Evolutionary conservation across 2,113 vertebrate genomes (phyloP).

Genomic region (Podarcis raffonei): DNA sequence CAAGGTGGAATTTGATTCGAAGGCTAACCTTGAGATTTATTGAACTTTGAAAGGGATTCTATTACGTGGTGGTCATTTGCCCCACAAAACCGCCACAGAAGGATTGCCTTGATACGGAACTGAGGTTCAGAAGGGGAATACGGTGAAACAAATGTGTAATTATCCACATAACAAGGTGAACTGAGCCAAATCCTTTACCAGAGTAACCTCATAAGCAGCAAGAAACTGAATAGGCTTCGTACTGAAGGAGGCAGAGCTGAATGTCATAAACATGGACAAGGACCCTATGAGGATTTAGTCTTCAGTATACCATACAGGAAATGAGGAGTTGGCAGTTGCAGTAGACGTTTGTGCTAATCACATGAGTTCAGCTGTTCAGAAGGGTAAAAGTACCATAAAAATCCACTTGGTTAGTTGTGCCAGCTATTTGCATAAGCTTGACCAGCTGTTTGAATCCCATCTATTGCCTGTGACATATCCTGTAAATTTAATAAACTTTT

Average conservation of each 20-base stretch:
- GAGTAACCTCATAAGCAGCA: background rate
- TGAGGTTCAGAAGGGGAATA: background rate
- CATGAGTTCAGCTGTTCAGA: background rate
- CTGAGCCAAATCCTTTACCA: background rate
- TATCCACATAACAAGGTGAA: background rate
- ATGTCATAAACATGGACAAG: background rate
- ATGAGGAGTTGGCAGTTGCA: background rate
- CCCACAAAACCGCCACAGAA: background rate
- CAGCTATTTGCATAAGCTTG: background rate
- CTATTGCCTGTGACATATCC: background rate
- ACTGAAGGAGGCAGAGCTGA: background rate
- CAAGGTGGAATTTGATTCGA: background rate
- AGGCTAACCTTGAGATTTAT: background rate
- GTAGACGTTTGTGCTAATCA: background rate
- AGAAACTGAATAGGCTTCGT: background rate
- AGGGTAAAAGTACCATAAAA: background rate
- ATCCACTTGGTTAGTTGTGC: background rate
- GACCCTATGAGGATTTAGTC: background rate
- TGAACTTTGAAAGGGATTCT: background rate
- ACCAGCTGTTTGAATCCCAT: background rate
- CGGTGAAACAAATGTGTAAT: background rate
- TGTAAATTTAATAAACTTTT: background rate
- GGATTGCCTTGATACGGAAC: background rate
- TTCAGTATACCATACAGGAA: background rate
- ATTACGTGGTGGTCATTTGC: too few species aligned